Evolutionary conservation across 2,888 invertebrate species (phyloP).

Genomic region (Epinotia demarniana): DNA sequence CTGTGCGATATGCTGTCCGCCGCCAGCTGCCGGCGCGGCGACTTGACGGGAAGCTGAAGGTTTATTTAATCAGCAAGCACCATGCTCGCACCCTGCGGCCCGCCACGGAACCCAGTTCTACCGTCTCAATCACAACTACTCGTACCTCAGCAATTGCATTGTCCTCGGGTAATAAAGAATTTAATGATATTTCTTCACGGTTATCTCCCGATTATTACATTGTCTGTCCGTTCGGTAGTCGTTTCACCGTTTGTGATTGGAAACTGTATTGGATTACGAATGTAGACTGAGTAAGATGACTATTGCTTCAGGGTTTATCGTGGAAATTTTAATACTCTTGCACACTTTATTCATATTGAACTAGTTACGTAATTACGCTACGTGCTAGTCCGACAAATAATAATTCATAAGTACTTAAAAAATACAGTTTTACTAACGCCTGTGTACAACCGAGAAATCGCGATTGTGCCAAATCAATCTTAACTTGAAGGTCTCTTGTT

Average conservation of each 20-base stretch:
- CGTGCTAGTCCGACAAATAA: no score
- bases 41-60: slow-evolving; percentile 75
- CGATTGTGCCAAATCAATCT: no score
- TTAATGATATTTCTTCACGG: slow-evolving; percentile 79
- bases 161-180: slow-evolving; percentile 76
- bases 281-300: background rate
- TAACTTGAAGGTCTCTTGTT: no score
- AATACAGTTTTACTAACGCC: no score
- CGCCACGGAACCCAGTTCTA: slow-evolving; percentile 67
- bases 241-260: slow-evolving; percentile 56
- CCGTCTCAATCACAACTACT: slow-evolving; percentile 76
- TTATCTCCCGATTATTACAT: slow-evolving; percentile 64
- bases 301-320: background rate
- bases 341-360: background rate
- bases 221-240: slow-evolving; percentile 63
- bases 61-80: slow-evolving; percentile 82
- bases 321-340: background rate
- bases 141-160: slow-evolving; percentile 74
- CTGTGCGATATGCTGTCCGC: slow-evolving; percentile 74
- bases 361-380: no score
- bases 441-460: no score
- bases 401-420: no score
- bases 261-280: background rate
- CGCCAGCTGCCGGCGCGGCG: slow-evolving; percentile 68
- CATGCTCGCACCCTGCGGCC: slow-evolving; percentile 58